Evolutionary conservation across 2,888 invertebrate species (phyloP), one percentile per base, ranked within the genome.

Genomic region (Melieria crassipennis): DNA sequence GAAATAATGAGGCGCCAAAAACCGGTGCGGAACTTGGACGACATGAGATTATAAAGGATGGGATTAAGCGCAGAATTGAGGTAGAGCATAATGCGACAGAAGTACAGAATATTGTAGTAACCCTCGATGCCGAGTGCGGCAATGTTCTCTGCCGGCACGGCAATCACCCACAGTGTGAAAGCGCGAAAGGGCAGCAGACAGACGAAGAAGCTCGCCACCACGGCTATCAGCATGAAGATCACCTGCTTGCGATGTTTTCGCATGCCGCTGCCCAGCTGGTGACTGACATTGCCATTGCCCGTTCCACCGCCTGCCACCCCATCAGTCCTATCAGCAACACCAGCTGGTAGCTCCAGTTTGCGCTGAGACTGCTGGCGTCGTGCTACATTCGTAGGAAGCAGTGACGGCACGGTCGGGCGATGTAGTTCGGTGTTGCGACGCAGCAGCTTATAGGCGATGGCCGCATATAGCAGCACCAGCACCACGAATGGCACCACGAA

Each of bases 1-100:
- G 81, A 82, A 5, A 90, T 89, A 75, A 93, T 89, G 64, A 94
- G 86, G 79, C 90, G 91, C 68, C 92, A 89, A 79, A 95, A 94
- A 5, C 94, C 94, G 65, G 92, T 92, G 7, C 96, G 90, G 87
- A 97, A 97, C 84, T 96, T 96, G 1, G 95, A 94, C 72, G 95
- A 95, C 92, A 96, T 95, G 69, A 96, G 89, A 85, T 96, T 96
- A 87, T 97, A 97, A 66, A 97, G 88, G 80, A 96, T 94, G 10
- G 96, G 96, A 88, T 97, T 97, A 69, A 96, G 91, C 10, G 96
- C 96, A 63, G 96, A 96, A 87, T 97, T 96, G 68, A 96, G 89
- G 87, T 96, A 95, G 77, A 95, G 88, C 93, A 96, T 94, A 69
- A 95, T 92, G 77, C 96, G 91, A 83, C 93, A 93, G 87, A 95